Evolutionary conservation across 2,113 vertebrate species (phyloP), one percentile per base, ranked within the genome.

Genomic region (Apteryx owenii): DNA sequence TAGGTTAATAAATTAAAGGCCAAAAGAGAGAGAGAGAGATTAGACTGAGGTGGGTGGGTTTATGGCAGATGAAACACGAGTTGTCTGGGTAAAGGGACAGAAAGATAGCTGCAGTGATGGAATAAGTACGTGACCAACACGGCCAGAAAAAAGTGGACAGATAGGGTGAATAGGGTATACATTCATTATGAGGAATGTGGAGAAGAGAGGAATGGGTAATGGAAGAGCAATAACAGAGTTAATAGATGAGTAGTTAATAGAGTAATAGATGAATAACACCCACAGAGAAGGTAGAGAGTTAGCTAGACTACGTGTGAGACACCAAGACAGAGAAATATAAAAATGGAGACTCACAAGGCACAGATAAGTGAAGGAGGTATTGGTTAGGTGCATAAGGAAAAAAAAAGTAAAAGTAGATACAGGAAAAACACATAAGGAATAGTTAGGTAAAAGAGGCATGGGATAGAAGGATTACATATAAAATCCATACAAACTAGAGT

Each of bases 231-330:
- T 69, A 88, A 42, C 26, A 46, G 88, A 77, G 79, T 80, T 94
- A 95, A 89, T 51, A 85, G 84, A 64, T 88, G 62, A 95, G 69
- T 22, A 64, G 9, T 87, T 81, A 94, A 71, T 79, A 79, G 66
- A 79, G 46, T 38, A 89, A 68, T 25, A 76, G 81, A 44, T 58
- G 62, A 82, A 44, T 31, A 83, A 91, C 36, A 50, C 4, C 28
- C 40, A 17, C 4, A 53, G 20, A 81, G 62, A 70, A 31, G 18
- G 13, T 33, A 28, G 62, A 38, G n/a, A 48, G 70, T 82, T 53
- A 60, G 33, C 0, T 0, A 69, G 68, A 28, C 21, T 88, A n/a
- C 31, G 50, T 73, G 60, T 23, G 56, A 46, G 72, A 70, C 28
- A 66, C 25, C 40, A 40, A 81, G 50, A 48, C 9, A 89, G 40